A percentile compares a stretch with the other conserved stretches of the same genome.
These are phyloP conservation scores for Stenodema calcarata DNA, from an alignment of 2,888 invertebrate genomes.

Conservation along the genomic window DNA sequence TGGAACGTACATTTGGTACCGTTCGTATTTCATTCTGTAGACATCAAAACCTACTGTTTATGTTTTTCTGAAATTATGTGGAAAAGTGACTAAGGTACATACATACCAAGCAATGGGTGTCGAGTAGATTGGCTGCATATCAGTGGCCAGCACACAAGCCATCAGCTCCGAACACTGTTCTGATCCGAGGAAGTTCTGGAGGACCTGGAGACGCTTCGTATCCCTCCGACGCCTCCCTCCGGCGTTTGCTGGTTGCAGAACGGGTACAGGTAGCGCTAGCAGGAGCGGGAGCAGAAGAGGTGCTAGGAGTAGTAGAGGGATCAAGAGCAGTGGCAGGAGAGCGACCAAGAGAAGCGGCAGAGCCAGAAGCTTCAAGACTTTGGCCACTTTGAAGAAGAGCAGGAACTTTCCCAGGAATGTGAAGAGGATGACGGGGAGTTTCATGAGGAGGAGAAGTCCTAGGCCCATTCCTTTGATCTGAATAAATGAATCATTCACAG, in stretches of 20 bases:
- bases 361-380: conserved; percentile 56
- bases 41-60: too few relatives aligned
- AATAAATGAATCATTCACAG: neutral
- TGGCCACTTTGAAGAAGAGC: conserved; percentile 55
- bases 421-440: conserved; percentile 55
- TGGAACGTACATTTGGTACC: too few relatives aligned
- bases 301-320: conserved; percentile 51
- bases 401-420: conserved; percentile 52
- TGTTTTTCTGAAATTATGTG: too few relatives aligned
- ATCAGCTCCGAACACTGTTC: conserved; percentile 54
- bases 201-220: conserved; percentile 21
- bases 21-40: too few relatives aligned
- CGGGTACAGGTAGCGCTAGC: conserved; percentile 52
- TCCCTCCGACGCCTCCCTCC: conserved; percentile 36
- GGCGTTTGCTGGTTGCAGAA: conserved; percentile 47
- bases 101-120: conserved; percentile 53
- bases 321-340: conserved; percentile 49
- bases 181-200: conserved; percentile 51
- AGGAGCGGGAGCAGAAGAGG: conserved; percentile 54
- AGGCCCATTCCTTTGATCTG: conserved; percentile 47
- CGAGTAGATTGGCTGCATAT: conserved; percentile 49
- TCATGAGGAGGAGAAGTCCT: conserved; percentile 54
- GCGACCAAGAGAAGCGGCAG: conserved; percentile 52
- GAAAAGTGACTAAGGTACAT: too few relatives aligned
- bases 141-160: conserved; percentile 53